Conservation (phyloP, 2,888 invertebrate species). For the Halocaridina rubra region DNA sequence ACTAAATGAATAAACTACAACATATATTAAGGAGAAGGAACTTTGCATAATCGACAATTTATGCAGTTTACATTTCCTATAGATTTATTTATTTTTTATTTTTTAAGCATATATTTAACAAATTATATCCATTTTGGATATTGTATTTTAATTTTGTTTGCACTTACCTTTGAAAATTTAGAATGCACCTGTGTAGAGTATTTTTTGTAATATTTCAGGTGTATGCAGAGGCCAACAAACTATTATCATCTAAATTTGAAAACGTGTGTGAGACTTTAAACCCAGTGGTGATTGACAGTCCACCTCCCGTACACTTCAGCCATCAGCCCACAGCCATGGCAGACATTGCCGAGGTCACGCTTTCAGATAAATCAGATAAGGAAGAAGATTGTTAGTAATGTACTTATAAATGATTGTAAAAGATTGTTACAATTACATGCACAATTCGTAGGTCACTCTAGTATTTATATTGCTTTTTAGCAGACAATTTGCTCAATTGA, state of each 20-base stretch:
- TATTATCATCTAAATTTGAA: slow-evolving; percentile 22
- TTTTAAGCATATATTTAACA: too few species aligned
- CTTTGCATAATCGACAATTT: too few species aligned
- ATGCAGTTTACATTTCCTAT: too few species aligned
- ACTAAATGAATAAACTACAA: too few species aligned
- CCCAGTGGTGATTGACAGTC: slow-evolving; percentile 1
- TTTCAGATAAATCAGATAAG: slow-evolving; percentile 47
- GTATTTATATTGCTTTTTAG: background rate
- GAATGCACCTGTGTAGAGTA: too few species aligned
- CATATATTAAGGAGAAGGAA: too few species aligned
- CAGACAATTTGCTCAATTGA: background rate
- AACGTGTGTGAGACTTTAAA: slow-evolving; percentile 39
- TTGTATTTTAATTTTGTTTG: too few species aligned
- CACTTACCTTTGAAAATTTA: too few species aligned
- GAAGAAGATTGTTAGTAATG: slow-evolving; percentile 42
- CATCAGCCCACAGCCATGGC: slow-evolving; percentile 46
- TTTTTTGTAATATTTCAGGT: slow-evolving; percentile 25
- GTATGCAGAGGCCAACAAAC: slow-evolving; percentile 16
- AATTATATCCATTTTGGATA: too few species aligned
- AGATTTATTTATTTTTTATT: too few species aligned
- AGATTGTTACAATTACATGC: too few species aligned
- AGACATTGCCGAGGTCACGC: slow-evolving; percentile 43
- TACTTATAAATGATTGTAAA: background rate
- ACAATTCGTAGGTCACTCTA: background rate
- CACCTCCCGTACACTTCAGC: background rate